These are phyloP conservation scores for Paralichthys olivaceus DNA, from an alignment of 2,113 vertebrate species.

Conservation along the genomic window DNA sequence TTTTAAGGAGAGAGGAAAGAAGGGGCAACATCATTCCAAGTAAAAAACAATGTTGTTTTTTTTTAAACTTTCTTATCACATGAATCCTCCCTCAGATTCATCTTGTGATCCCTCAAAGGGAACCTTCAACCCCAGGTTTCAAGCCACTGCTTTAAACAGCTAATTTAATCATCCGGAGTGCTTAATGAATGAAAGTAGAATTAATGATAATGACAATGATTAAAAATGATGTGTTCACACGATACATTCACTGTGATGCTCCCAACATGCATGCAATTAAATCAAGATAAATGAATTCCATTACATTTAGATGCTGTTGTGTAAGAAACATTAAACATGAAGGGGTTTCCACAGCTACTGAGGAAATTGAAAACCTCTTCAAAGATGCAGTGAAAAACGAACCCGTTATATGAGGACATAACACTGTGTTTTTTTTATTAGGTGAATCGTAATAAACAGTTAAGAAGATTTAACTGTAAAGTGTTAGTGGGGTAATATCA, in stretches of 20 bases:
- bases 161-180: neutral
- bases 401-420: neutral
- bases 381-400: too few relatives aligned
- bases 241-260: neutral
- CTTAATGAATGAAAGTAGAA: neutral
- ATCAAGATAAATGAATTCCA: neutral
- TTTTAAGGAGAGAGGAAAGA: neutral
- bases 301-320: too few relatives aligned
- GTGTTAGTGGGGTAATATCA: neutral
- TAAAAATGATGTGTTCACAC: neutral
- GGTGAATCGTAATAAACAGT: neutral
- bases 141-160: too few relatives aligned
- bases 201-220: neutral
- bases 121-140: too few relatives aligned
- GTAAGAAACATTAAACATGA: too few relatives aligned
- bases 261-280: neutral
- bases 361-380: too few relatives aligned
- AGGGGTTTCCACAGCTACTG: too few relatives aligned
- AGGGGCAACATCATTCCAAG: neutral
- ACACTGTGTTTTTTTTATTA: neutral
- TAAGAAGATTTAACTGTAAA: neutral
- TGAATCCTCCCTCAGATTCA: neutral
- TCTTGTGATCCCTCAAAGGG: neutral
- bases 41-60: too few relatives aligned
- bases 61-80: too few relatives aligned